Evolutionary conservation across 2,113 vertebrate species (phyloP), one percentile per base, ranked within the genome.

Genomic region (Silurus asotus): DNA sequence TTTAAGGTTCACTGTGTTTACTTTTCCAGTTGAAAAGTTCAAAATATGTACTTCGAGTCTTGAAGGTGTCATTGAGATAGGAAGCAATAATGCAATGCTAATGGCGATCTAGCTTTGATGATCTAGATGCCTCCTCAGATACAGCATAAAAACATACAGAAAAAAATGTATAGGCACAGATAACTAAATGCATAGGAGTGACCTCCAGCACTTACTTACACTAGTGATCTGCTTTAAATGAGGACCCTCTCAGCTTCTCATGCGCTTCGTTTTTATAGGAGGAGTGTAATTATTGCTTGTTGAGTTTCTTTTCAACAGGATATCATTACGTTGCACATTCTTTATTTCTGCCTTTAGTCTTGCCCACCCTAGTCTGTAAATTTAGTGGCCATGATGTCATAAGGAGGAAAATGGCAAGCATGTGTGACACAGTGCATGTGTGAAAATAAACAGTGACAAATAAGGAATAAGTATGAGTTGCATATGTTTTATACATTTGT

Each of bases 251-350:
- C 65, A 23, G 56, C 48, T 15, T 70, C 69, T 74, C 48, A 81
- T 74, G 64, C 51, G n/a, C 69, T 78, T 0, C 2, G 19, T 86
- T 85, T 88, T 86, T 37, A 37, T 37, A 37, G 72, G 70, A 61
- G 13, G 48, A 84, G 67, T 83, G 81, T 83, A 89, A 88, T 90
- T 88, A 59, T 72, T 45, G 79, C 82, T 84, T 87, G 85, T 78
- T 76, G 87, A 88, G 85, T 89, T 88, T 88, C 81, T 87, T 86
- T 90, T 91, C 90, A 91, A 84, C 86, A 87, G 67, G 87, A 89
- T 86, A 87, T 89, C 86, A 89, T 90, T 89, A 85, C 75, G 85
- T 83, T 75, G 84, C 84, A 88, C 85, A 84, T 55, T 88, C 79
- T 87, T 86, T 62, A 82, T 76, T 59, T 87, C 79, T 81, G 69